Conservation (phyloP, 2,888 invertebrate genomes). For the Pogonocherus hispidulus region DNA sequence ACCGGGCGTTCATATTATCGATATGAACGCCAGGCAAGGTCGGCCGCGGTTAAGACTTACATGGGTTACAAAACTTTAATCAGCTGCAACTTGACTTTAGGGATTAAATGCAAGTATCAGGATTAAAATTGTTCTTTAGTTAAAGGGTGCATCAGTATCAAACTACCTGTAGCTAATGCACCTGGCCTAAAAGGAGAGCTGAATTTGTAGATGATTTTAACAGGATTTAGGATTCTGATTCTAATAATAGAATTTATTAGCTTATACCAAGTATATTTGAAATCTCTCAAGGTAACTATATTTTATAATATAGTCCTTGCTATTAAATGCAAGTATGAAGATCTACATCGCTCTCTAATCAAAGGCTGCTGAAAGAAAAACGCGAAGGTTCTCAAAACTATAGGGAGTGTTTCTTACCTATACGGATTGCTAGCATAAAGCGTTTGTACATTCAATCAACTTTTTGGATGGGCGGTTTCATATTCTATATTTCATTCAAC, state of each 20-base stretch:
- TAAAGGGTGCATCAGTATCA: too few relatives aligned
- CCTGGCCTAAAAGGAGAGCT: neutral
- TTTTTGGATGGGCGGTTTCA: neutral
- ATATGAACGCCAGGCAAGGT: too few relatives aligned
- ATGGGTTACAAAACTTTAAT: too few relatives aligned
- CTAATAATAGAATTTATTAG: neutral
- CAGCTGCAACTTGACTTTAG: too few relatives aligned
- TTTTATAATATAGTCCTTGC: neutral
- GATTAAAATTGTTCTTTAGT: too few relatives aligned
- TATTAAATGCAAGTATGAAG: neutral
- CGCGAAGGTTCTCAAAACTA: neutral
- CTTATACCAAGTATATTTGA: neutral
- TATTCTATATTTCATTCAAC: neutral
- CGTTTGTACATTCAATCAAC: neutral
- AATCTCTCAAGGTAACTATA: neutral
- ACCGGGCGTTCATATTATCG: too few relatives aligned
- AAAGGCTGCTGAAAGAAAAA: neutral
- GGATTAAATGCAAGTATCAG: too few relatives aligned
- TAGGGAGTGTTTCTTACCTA: neutral
- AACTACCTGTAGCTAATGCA: too few relatives aligned
- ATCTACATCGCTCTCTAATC: neutral
- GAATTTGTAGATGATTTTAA: neutral
- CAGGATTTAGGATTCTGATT: neutral
- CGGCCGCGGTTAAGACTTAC: too few relatives aligned
- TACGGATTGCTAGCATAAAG: neutral